Conservation (phyloP, 2,113 vertebrate genomes). For the Peucedramus taeniatus region DNA sequence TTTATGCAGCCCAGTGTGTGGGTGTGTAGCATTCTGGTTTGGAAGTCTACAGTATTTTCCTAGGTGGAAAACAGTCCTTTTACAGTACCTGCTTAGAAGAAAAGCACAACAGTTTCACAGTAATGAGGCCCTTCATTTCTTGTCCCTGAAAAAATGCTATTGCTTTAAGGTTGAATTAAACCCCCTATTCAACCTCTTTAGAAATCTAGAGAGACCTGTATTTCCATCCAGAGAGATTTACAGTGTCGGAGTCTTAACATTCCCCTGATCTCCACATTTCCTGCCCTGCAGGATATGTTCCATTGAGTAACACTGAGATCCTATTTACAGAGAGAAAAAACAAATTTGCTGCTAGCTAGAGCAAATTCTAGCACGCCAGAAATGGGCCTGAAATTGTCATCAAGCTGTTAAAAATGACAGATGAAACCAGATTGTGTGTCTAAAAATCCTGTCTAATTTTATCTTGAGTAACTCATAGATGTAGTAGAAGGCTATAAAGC, state of each 20-base stretch:
- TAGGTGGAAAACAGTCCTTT: conserved; percentile 30
- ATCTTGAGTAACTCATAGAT: not conserved
- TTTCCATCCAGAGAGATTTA: not conserved
- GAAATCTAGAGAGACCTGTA: not conserved
- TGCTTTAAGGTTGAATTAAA: not conserved
- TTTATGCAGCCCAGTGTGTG: not conserved
- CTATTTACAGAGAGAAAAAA: conserved; percentile 13
- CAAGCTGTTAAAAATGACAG: conserved; percentile 41
- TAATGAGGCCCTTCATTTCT: conserved; percentile 27
- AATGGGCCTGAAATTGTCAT: conserved; percentile 23
- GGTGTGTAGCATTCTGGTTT: not conserved
- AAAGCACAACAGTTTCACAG: conserved; percentile 53
- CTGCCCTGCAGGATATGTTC: conserved; percentile 29
- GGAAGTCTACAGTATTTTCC: not conserved
- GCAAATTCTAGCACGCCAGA: not conserved
- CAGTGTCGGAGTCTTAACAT: not conserved
- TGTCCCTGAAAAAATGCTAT: conserved; percentile 32
- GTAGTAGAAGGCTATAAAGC: not conserved
- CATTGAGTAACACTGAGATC: not conserved
- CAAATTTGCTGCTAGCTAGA: conserved; percentile 8
- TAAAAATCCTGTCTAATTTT: conserved; percentile 41
- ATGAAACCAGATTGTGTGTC: conserved; percentile 36
- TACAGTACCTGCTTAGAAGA: conserved; percentile 57
- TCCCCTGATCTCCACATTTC: not conserved
- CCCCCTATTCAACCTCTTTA: not conserved